Conservation (phyloP, 37 sponge, comb jelly and placozoan genomes). For the Halichondria panicea region DNA sequence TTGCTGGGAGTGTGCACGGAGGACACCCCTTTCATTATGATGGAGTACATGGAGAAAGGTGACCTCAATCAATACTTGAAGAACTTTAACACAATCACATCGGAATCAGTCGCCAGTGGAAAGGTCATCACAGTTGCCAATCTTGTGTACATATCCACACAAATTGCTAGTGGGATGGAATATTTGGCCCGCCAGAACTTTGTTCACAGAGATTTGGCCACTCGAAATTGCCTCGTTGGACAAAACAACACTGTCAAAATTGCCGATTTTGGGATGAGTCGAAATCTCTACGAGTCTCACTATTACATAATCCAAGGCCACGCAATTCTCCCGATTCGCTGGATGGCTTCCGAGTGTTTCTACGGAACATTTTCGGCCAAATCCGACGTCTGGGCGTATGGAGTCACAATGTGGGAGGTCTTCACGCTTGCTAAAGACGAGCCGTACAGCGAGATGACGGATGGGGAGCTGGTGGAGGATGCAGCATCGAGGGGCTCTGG, state of each 20-base stretch:
- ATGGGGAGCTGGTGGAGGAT: constrained; percentile 61
- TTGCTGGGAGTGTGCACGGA: constrained; percentile 53
- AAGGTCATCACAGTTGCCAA: constrained; percentile 7
- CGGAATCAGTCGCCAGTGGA: not conserved
- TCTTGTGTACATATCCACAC: constrained; percentile 52
- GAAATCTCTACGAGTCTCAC: constrained; percentile 61
- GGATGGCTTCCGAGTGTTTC: constrained; percentile 84
- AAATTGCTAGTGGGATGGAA: constrained; percentile 76
- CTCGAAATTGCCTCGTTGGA: constrained; percentile 83
- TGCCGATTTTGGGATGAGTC: constrained; percentile 77
- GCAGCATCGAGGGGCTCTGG: constrained; percentile 9
- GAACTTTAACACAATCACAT: constrained; percentile 8
- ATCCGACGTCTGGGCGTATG: constrained; percentile 78
- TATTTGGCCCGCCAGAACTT: constrained; percentile 68
- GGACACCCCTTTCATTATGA: constrained; percentile 51
- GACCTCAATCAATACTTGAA: constrained; percentile 68
- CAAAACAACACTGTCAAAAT: constrained; percentile 49
- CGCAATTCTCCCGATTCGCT: constrained; percentile 56
- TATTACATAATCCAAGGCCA: constrained; percentile 58
- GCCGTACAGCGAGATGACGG: constrained; percentile 54
- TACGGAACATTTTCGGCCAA: constrained; percentile 73
- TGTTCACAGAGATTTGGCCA: constrained; percentile 70
- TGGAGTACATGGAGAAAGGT: constrained; percentile 76
- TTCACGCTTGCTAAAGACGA: constrained; percentile 45
- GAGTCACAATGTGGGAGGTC: constrained; percentile 79